A percentile compares a stretch with the other conserved stretches of the same genome.
These are phyloP conservation scores for Oryzias curvinotus DNA, from an alignment of 2,113 vertebrate genomes.

Conservation along the genomic window DNA sequence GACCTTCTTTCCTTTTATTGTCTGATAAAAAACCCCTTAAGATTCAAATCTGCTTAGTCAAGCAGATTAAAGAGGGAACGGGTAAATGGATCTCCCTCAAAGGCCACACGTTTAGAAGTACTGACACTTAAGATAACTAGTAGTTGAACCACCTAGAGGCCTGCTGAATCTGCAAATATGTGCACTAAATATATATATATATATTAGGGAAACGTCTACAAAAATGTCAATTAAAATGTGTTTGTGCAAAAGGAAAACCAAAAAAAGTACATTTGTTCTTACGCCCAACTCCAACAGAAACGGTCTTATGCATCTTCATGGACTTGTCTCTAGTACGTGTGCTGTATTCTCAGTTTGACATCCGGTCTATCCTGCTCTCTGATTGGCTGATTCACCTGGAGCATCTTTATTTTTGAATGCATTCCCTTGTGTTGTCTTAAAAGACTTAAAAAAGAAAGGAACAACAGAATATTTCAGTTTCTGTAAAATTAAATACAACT, in stretches of 20 bases:
- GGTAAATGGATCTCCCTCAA: neutral
- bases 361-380: constrained; percentile 49
- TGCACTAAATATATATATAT: too few relatives aligned
- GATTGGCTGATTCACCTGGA: constrained; percentile 63
- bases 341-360: constrained; percentile 50
- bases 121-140: constrained; percentile 57
- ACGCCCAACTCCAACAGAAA: constrained; percentile 45
- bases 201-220: too few relatives aligned
- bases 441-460: too few relatives aligned
- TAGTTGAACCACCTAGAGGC: constrained; percentile 49
- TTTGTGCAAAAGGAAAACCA: too few relatives aligned
- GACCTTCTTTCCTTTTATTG: too few relatives aligned
- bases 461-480: too few relatives aligned
- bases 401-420: constrained; percentile 63
- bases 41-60: too few relatives aligned
- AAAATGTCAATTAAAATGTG: too few relatives aligned
- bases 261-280: too few relatives aligned
- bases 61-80: constrained; percentile 27
- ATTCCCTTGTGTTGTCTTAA: constrained; percentile 64
- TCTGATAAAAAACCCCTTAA: too few relatives aligned
- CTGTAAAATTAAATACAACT: too few relatives aligned
- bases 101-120: constrained; percentile 40
- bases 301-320: constrained; percentile 51
- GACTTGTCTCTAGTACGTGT: constrained; percentile 50
- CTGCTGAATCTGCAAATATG: constrained; percentile 11